These are phyloP conservation scores for Seira ritae DNA, from an alignment of 2,888 invertebrate genomes.

Conservation along the genomic window DNA sequence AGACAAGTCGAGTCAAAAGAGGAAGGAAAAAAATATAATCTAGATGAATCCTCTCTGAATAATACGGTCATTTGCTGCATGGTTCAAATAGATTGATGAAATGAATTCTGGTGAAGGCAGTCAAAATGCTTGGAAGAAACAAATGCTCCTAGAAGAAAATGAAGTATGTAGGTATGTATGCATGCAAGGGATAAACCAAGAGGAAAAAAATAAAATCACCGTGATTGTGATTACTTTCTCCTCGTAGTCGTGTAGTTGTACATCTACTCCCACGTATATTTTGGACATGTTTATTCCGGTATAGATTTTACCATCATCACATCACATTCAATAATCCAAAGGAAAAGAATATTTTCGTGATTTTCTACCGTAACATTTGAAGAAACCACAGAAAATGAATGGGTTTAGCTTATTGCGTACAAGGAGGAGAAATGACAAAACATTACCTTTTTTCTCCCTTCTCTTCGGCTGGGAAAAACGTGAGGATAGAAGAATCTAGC, in stretches of 20 bases:
- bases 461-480: no score
- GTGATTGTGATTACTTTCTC: neutral
- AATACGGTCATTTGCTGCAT: constrained; percentile 60
- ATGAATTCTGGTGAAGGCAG: constrained; percentile 38
- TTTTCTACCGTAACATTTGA: neutral
- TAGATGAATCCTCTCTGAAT: constrained; percentile 59
- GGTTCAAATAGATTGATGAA: constrained; percentile 4
- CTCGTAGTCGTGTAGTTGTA: neutral
- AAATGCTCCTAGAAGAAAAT: constrained; percentile 12
- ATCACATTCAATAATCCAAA: neutral
- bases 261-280: neutral
- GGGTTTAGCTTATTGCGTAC: neutral
- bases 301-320: neutral
- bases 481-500: no score
- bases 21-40: constrained; percentile 33
- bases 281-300: no score
- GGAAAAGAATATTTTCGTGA: neutral
- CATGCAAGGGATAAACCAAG: constrained; percentile 29
- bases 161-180: constrained; percentile 21
- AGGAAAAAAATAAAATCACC: constrained; percentile 15
- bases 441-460: neutral
- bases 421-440: neutral
- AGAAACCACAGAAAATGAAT: neutral
- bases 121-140: constrained; percentile 44
- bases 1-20: neutral